Percentiles rank a stretch among this genome's conserved stretches.
Evolutionary conservation across 1,140 invertebrate species (phyloP).

Genomic region (Brachionus rotundiformis): DNA sequence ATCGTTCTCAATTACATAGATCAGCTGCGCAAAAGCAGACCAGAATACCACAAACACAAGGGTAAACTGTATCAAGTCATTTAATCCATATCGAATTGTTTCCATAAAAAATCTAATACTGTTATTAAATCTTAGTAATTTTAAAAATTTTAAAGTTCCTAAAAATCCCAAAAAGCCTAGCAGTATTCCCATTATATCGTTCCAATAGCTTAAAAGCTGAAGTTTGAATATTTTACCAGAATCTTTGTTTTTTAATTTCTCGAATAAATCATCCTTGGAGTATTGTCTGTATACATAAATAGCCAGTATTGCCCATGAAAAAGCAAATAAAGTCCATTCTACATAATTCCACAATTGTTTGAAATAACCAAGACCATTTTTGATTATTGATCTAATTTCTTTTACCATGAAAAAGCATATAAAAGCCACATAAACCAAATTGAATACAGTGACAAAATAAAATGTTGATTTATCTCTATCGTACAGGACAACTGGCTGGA

Average conservation of each 20-base stretch:
- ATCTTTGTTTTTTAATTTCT: slow-evolving; percentile 63
- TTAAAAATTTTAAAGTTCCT: slow-evolving; percentile 47
- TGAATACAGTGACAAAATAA: slow-evolving; percentile 61
- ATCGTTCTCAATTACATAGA: not conserved
- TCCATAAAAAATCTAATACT: not conserved
- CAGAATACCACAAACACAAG: slow-evolving; percentile 18
- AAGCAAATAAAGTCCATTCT: slow-evolving; percentile 62
- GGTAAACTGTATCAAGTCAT: not conserved
- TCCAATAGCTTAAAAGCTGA: slow-evolving; percentile 45
- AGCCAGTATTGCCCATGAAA: slow-evolving; percentile 61
- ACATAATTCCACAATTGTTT: slow-evolving; percentile 65
- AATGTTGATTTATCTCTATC: slow-evolving; percentile 59
- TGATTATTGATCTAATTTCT: slow-evolving; percentile 12
- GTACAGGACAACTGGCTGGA: slow-evolving; percentile 61
- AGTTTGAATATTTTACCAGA: slow-evolving; percentile 62
- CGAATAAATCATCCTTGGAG: slow-evolving; percentile 61
- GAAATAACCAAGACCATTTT: slow-evolving; percentile 58
- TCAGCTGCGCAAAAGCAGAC: not conserved
- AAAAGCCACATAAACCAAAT: slow-evolving; percentile 63
- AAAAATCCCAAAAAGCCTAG: slow-evolving; percentile 30
- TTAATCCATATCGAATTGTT: not conserved
- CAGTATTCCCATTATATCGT: slow-evolving; percentile 27
- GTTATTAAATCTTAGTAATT: slow-evolving; percentile 36
- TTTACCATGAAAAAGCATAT: slow-evolving; percentile 65
- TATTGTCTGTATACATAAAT: slow-evolving; percentile 64